Conservation (phyloP, 2,113 vertebrate species). For the Erpornis zantholeuca region DNA sequence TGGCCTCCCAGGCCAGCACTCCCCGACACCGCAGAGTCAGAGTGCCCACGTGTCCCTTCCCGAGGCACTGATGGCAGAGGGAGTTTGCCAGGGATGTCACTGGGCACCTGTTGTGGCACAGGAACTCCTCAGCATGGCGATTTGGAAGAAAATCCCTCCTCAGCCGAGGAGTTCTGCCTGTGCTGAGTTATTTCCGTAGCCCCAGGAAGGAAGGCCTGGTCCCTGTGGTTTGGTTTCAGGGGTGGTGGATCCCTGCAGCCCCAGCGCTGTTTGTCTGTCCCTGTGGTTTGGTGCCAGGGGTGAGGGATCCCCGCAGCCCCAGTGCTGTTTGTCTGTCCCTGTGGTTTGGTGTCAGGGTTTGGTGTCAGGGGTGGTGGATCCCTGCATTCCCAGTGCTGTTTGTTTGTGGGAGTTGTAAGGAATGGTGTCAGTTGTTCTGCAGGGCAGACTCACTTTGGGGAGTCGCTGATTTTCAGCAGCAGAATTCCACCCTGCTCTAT, state of each 20-base stretch:
- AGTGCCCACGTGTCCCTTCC: neutral
- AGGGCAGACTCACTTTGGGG: neutral
- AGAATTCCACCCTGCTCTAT: neutral
- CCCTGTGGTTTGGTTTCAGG: neutral
- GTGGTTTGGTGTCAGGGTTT: neutral
- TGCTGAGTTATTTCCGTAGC: neutral
- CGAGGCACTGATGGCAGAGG: fast-evolving
- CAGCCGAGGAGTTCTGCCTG: neutral
- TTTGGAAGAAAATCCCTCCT: neutral
- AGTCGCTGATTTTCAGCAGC: neutral
- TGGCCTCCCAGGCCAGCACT: neutral
- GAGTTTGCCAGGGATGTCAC: fast-evolving
- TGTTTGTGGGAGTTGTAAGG: neutral
- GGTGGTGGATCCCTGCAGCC: neutral
- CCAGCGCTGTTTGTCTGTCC: fast-evolving
- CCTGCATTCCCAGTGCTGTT: fast-evolving
- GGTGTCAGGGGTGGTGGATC: neutral
- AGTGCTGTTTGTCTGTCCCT: fast-evolving
- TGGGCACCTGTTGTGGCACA: neutral
- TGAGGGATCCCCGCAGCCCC: neutral
- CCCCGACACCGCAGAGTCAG: neutral
- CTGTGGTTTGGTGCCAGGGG: too few species aligned
- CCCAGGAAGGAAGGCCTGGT: neutral
- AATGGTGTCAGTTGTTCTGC: neutral
- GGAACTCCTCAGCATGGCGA: too few species aligned